Evolutionary conservation across 92 coral and sea anemone genomes (phyloP).

Genomic region (Palythoa grandis): DNA sequence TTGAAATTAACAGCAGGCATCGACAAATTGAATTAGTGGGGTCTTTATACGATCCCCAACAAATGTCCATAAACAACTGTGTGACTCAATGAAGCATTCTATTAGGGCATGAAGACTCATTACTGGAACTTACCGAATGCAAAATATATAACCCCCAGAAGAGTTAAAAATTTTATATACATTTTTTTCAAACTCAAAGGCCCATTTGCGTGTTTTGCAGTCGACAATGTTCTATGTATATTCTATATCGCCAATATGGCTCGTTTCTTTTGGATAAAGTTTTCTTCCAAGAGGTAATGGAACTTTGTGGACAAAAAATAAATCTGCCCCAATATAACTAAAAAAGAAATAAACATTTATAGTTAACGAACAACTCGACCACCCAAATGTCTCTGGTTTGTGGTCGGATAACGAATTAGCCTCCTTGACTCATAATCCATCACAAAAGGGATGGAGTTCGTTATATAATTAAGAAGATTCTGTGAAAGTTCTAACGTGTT

Average conservation of each 20-base stretch:
- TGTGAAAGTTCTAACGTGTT: background rate
- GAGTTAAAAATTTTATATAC: no score
- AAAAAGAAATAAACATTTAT: no score
- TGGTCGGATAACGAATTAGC: conserved; percentile 36
- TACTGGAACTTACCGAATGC: background rate
- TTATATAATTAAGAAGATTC: conserved; percentile 41
- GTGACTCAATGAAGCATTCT: background rate
- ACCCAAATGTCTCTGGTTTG: conserved; percentile 26
- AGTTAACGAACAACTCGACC: background rate
- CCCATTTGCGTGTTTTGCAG: no score
- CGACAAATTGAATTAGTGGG: background rate
- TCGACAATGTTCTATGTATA: no score
- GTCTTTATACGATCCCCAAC: background rate
- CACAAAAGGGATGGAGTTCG: conserved; percentile 37
- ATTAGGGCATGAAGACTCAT: background rate
- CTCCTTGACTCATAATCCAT: conserved; percentile 6
- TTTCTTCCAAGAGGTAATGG: background rate
- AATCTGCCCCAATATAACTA: no score
- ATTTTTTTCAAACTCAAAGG: no score
- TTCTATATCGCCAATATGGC: background rate
- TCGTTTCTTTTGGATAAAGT: background rate
- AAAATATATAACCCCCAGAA: no score
- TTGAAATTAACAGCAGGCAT: conserved; percentile 9
- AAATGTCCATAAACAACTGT: background rate
- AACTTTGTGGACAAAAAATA: background rate